phyloP scores from a whole-genome alignment of 2,113 vertebrate species.

The Formicarius rufipectus region DNA sequence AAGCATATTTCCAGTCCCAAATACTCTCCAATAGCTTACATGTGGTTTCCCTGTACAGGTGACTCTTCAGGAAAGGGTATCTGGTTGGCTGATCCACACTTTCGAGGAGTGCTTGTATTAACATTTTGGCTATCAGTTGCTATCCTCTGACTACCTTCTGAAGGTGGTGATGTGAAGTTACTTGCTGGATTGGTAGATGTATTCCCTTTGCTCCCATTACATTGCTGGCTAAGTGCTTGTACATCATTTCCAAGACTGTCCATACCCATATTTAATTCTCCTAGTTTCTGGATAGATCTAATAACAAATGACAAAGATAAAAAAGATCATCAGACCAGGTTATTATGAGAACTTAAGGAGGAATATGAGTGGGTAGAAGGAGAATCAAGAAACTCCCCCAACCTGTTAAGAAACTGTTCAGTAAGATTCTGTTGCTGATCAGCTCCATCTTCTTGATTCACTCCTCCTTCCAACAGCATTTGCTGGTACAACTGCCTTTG shows the following conservation, averaged over 20 bases:
- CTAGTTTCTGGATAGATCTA: constrained; percentile 96
- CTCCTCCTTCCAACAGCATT: constrained; percentile 96
- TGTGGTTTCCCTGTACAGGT: constrained; percentile 77
- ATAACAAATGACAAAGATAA: not conserved
- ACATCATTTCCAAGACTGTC: constrained; percentile 87
- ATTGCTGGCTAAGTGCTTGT: constrained; percentile 79
- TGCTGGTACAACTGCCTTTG: constrained; percentile 95
- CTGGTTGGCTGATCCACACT: constrained; percentile 66
- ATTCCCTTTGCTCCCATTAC: constrained; percentile 78
- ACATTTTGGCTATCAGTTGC: constrained; percentile 61
- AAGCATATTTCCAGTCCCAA: not conserved
- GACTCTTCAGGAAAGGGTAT: constrained; percentile 85
- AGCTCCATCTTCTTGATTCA: constrained; percentile 85
- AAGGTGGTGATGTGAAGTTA: constrained; percentile 61
- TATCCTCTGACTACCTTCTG: constrained; percentile 57
- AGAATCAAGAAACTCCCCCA: not conserved
- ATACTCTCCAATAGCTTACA: constrained; percentile 68
- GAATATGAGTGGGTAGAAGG: not conserved
- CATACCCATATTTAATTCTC: constrained; percentile 93
- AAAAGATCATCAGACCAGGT: not conserved
- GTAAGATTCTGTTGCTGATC: constrained; percentile 91
- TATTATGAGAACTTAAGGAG: not conserved
- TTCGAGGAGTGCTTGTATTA: constrained; percentile 82
- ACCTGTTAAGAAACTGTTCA: constrained; percentile 96
- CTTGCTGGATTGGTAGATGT: constrained; percentile 56